Conservation (phyloP, 2,888 invertebrate genomes). For the Pachydiplax longipennis region DNA sequence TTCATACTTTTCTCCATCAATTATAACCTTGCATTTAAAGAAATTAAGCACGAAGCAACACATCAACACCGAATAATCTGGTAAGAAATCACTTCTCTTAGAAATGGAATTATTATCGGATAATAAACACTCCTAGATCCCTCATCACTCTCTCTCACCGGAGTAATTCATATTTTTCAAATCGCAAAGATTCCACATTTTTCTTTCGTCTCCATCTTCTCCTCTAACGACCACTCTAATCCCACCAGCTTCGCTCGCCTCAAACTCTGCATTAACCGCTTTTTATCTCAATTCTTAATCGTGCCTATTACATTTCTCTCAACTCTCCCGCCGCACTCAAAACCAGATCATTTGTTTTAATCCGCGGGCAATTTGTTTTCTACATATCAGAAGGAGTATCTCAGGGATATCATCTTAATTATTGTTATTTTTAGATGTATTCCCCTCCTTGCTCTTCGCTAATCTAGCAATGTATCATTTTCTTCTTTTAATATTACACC, state of each 20-base stretch:
- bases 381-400: neutral
- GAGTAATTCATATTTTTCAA: neutral
- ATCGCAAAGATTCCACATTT: neutral
- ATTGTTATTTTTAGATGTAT: neutral
- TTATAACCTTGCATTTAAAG: too few species aligned
- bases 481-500: neutral
- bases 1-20: too few species aligned
- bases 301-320: neutral
- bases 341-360: neutral
- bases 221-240: neutral
- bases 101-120: neutral
- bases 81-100: neutral
- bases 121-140: neutral
- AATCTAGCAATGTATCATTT: too few species aligned
- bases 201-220: neutral
- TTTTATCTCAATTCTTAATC: neutral
- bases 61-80: neutral
- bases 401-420: neutral
- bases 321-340: neutral
- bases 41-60: neutral
- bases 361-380: neutral
- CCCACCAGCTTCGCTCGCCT: neutral
- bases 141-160: neutral
- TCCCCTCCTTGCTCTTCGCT: neutral
- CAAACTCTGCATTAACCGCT: neutral